A percentile compares a stretch with the other conserved stretches of the same genome.
These are phyloP conservation scores for Sebastes trivittatus DNA, from an alignment of 2,797 vertebrate genomes.

Conservation along the genomic window DNA sequence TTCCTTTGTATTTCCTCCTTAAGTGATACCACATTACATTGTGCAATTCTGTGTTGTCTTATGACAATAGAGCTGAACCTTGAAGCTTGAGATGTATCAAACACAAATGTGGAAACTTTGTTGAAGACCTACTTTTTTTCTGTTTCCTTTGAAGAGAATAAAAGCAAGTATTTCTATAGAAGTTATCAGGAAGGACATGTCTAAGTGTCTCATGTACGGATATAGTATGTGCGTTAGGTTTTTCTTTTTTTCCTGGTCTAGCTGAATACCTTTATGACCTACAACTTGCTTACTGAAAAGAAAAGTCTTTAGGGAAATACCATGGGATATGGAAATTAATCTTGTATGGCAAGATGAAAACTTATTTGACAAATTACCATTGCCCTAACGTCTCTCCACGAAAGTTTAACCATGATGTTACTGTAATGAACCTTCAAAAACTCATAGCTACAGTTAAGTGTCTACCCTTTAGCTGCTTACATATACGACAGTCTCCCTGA, in stretches of 20 bases:
- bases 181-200: conserved; percentile 3
- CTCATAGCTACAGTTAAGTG: conserved; percentile 63
- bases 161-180: conserved; percentile 20
- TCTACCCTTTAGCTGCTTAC: conserved; percentile 74
- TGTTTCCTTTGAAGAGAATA: conserved; percentile 11
- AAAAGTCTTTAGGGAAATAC: conserved; percentile 80
- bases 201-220: conserved; percentile 27
- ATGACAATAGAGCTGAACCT: neutral
- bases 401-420: conserved; percentile 77
- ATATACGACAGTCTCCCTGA: conserved; percentile 68
- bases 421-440: conserved; percentile 81
- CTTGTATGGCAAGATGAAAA: conserved; percentile 78
- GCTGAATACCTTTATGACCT: conserved; percentile 76
- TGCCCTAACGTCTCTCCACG: conserved; percentile 71
- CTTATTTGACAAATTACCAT: conserved; percentile 84
- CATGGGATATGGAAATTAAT: conserved; percentile 83
- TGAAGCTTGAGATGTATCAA: neutral
- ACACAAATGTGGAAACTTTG: conserved; percentile 26
- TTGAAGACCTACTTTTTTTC: conserved; percentile 42
- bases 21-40: neutral
- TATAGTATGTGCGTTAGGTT: conserved; percentile 13
- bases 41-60: neutral
- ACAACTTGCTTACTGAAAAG: conserved; percentile 75
- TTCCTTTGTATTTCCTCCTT: neutral
- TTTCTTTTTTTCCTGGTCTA: conserved; percentile 34